Evolutionary conservation across 2,888 invertebrate species (phyloP), one percentile per base, ranked within the genome.

Genomic region (Hypselothyrea guttata): DNA sequence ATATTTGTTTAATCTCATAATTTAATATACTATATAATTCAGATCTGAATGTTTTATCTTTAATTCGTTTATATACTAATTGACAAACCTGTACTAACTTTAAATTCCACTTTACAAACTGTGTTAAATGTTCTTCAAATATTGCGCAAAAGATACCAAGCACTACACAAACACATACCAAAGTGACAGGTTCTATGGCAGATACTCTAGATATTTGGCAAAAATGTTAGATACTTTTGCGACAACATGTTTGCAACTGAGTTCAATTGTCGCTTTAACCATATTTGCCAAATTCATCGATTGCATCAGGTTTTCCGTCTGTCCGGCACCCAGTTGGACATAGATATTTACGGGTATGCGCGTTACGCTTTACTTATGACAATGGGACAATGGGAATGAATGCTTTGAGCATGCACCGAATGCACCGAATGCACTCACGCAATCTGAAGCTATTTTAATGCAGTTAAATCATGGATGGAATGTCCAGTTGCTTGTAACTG

Each of bases 271-370:
- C 56, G 84, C 48, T 67, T 57, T 78, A 67, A 59, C 81, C 81
- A 83, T 81, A 85, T 81, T 85, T 85, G 86, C 79, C 81, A 71
- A 83, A 85, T 79, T 73, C 83, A 81, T 83, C 81, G 84, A 81
- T 84, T 82, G 83, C 78, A 73, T 84, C 65, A 56, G 48, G 46
- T 58, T 27, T 16, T n/a, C 41, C 8, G 40, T 7, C 15, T 9
- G 13, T 34, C 27, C 3, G 41, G 40, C 31, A 7, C 15, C 7
- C 55, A 22, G 22, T 22, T 22, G 5, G 16, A 57, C 52, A 74
- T 70, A 57, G 49, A 74, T 70, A 57, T 58, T 37, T 63, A 51
- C 44, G 56, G 51, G 45, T 30, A 41, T 51, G 55, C 52, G 61
- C 53, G 38, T 46, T 46, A 45, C 62, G 49, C 27, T 28, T 3